Conservation (phyloP, 1,140 invertebrate species). For the Pomphorhynchus laevis region DNA sequence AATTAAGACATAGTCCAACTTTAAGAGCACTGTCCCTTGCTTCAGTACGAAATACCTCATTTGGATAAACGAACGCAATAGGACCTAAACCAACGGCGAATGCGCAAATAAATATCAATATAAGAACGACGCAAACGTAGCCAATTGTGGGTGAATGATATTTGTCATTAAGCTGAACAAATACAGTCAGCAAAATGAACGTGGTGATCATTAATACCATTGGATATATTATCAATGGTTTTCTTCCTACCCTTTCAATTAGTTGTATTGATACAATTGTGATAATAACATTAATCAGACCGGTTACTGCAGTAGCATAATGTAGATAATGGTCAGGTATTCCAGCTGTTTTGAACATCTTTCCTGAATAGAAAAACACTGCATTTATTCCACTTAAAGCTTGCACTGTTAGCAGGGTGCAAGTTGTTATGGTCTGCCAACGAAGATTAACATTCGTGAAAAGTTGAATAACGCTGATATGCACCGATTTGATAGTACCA, state of each 20-base stretch:
- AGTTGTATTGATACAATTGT: slow-evolving; percentile 47
- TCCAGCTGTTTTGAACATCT: slow-evolving; percentile 35
- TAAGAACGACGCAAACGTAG: too few species aligned
- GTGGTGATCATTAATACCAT: slow-evolving; percentile 40
- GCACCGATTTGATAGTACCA: too few species aligned
- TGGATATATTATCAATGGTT: slow-evolving; percentile 36
- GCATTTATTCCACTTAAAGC: slow-evolving; percentile 20
- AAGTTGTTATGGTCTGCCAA: slow-evolving; percentile 15
- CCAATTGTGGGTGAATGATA: too few species aligned
- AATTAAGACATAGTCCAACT: slow-evolving; percentile 12
- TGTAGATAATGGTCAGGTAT: slow-evolving; percentile 27
- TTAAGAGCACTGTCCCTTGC: slow-evolving; percentile 68
- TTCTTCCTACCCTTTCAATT: slow-evolving; percentile 33
- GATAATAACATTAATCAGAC: slow-evolving; percentile 47
- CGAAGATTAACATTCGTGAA: slow-evolving; percentile 15
- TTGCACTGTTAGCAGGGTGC: slow-evolving; percentile 15
- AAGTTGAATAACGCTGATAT: slow-evolving; percentile 14
- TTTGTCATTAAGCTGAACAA: too few species aligned
- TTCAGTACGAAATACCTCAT: slow-evolving; percentile 82
- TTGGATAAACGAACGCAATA: slow-evolving; percentile 59
- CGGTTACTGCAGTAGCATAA: slow-evolving; percentile 44
- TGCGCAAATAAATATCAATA: slow-evolving; percentile 42
- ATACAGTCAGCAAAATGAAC: slow-evolving; percentile 73
- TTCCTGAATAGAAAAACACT: slow-evolving; percentile 41
- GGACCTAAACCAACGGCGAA: slow-evolving; percentile 56